A percentile compares a stretch with the other conserved stretches of the same genome.
Evolutionary conservation across 2,113 vertebrate genomes (phyloP).

Genomic region (Empidonax traillii): DNA sequence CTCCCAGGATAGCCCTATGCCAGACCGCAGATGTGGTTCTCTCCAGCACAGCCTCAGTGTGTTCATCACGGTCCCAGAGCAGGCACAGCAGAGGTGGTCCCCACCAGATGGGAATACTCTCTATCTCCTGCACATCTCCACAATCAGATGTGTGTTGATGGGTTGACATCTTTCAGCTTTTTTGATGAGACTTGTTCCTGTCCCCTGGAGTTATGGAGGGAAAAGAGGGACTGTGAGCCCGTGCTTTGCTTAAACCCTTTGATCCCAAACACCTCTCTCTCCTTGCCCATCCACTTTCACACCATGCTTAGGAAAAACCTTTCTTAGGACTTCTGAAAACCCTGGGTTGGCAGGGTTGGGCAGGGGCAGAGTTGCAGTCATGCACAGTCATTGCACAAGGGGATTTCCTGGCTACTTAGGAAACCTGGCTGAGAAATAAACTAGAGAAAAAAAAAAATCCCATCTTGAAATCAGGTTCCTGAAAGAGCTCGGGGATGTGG

Average conservation of each 20-base stretch:
- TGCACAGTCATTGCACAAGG: not conserved
- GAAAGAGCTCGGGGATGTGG: not conserved
- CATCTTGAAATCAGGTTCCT: not conserved
- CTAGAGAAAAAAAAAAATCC: not conserved
- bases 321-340: not conserved
- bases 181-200: not conserved
- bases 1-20: not conserved
- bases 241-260: not conserved
- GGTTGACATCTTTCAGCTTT: not conserved
- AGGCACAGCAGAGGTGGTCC: not conserved
- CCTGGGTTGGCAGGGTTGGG: not conserved
- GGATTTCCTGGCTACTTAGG: not conserved
- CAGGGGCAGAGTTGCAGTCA: not conserved
- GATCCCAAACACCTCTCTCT: not conserved
- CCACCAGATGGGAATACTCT: not conserved
- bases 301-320: not conserved
- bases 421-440: not conserved
- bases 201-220: not conserved
- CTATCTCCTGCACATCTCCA: not conserved
- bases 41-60: not conserved
- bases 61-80: not conserved
- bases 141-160: not conserved
- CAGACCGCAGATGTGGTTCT: not conserved
- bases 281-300: not conserved
- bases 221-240: not conserved